A percentile compares a stretch with the other conserved stretches of the same genome.
phyloP scores from a whole-genome alignment of 2,888 invertebrate genomes.

The Resseliella maxima region DNA sequence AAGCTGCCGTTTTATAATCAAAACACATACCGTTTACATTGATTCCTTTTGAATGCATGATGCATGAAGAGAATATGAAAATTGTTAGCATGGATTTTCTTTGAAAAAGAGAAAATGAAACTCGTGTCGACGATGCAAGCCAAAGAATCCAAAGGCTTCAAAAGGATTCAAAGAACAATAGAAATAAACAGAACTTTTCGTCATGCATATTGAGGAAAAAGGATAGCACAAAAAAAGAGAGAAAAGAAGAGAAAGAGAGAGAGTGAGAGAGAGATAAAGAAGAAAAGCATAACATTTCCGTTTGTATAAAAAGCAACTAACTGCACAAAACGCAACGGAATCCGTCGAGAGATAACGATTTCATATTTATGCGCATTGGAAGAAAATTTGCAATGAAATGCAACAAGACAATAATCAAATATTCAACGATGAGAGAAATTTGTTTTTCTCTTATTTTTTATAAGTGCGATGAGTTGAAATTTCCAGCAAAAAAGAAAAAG shows the following conservation, averaged over 20 bases:
- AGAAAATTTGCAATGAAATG: constrained; percentile 8
- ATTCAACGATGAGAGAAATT: constrained; percentile 23
- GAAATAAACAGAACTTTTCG: background rate
- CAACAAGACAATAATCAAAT: constrained; percentile 20
- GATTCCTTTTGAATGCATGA: constrained; percentile 2
- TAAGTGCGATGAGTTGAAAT: background rate
- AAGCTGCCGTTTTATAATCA: background rate
- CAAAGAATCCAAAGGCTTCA: constrained; percentile 38
- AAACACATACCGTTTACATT: constrained; percentile 23
- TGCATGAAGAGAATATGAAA: background rate
- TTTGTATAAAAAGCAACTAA: background rate
- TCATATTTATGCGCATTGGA: background rate
- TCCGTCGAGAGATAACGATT: background rate
- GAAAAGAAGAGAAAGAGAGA: no score
- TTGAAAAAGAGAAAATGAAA: background rate
- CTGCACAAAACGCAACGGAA: background rate
- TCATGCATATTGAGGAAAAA: background rate
- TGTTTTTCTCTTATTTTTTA: background rate
- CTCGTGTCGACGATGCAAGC: background rate
- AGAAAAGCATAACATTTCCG: constrained; percentile 34
- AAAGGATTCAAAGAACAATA: constrained; percentile 36
- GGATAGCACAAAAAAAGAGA: no score
- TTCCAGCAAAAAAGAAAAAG: background rate
- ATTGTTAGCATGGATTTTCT: background rate
- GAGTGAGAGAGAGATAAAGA: no score